Percentiles rank a stretch among this genome's conserved stretches.
Evolutionary conservation across 1,140 invertebrate species (phyloP).

Genomic region (Macrocentrus cingulum): DNA sequence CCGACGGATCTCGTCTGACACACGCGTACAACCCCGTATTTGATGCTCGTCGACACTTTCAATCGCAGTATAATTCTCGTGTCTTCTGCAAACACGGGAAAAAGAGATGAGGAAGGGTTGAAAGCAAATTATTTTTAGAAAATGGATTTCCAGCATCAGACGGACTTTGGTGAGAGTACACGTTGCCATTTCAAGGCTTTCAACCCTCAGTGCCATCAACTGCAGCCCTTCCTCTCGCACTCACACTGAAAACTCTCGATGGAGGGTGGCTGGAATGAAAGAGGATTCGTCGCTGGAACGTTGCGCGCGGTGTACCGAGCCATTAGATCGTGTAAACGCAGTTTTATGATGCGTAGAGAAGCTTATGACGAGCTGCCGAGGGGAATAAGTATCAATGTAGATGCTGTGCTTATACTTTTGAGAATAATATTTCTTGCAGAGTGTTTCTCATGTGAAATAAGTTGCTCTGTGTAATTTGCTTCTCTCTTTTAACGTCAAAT

Average conservation of each 20-base stretch:
- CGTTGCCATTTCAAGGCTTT: slow-evolving; percentile 23
- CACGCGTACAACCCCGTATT: background rate
- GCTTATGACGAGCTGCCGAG: slow-evolving; percentile 22
- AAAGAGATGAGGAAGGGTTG: background rate
- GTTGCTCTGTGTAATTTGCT: background rate
- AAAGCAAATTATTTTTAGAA: too few species aligned
- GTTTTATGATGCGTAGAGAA: slow-evolving; percentile 38
- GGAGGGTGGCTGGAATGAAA: slow-evolving; percentile 21
- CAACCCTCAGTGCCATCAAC: slow-evolving; percentile 25
- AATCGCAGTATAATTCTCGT: too few species aligned
- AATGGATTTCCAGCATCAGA: background rate
- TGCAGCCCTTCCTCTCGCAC: slow-evolving; percentile 5
- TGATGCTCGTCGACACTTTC: background rate
- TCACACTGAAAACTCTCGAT: too few species aligned
- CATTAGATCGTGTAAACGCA: slow-evolving; percentile 39
- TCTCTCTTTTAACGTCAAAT: too few species aligned
- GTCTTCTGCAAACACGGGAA: background rate
- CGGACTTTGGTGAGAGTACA: background rate
- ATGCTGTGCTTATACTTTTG: background rate
- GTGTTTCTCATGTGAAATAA: background rate
- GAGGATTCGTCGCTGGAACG: slow-evolving; percentile 29
- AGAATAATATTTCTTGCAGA: background rate
- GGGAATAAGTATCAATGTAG: background rate
- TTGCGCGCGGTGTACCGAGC: slow-evolving; percentile 26
- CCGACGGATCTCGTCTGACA: slow-evolving; percentile 8